Evolutionary conservation across 2,888 invertebrate genomes (phyloP).

Genomic region (Drosophila picticornis): DNA sequence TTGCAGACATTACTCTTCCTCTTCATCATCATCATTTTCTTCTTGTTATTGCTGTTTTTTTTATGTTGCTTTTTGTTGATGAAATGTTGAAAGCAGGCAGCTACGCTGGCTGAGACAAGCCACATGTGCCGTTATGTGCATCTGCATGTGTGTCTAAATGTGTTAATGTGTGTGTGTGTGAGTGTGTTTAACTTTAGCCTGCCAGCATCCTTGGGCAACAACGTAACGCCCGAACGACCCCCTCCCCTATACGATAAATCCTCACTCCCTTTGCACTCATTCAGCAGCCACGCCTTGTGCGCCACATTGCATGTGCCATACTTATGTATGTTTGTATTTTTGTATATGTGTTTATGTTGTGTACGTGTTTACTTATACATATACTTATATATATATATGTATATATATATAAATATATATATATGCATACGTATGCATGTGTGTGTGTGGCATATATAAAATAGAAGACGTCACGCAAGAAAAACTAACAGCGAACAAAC

Average conservation of each 20-base stretch:
- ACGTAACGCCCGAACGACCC: not conserved
- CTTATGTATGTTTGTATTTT: not conserved
- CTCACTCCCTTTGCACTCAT: conserved; percentile 5
- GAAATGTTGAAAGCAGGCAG: conserved; percentile 29
- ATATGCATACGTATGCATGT: not conserved
- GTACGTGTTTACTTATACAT: not conserved
- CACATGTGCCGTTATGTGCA: conserved; percentile 50
- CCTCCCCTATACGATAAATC: too few relatives aligned
- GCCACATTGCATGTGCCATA: conserved; percentile 53
- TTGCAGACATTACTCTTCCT: conserved; percentile 1
- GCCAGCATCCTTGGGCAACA: conserved; percentile 47
- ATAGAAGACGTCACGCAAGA: conserved; percentile 39
- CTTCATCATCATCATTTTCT: not conserved
- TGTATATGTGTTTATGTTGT: not conserved
- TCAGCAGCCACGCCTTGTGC: conserved; percentile 53
- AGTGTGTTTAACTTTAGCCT: conserved; percentile 33
- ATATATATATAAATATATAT: not conserved
- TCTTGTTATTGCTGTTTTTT: conserved; percentile 22
- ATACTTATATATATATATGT: too few relatives aligned
- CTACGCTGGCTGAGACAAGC: conserved; percentile 27
- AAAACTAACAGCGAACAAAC: conserved; percentile 35
- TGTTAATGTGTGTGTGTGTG: conserved; percentile 2
- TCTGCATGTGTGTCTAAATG: not conserved
- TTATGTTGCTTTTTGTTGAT: conserved; percentile 13
- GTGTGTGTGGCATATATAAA: conserved; percentile 53